Conservation (phyloP, 1,140 invertebrate species). For the Drosophila punjabiensis region DNA sequence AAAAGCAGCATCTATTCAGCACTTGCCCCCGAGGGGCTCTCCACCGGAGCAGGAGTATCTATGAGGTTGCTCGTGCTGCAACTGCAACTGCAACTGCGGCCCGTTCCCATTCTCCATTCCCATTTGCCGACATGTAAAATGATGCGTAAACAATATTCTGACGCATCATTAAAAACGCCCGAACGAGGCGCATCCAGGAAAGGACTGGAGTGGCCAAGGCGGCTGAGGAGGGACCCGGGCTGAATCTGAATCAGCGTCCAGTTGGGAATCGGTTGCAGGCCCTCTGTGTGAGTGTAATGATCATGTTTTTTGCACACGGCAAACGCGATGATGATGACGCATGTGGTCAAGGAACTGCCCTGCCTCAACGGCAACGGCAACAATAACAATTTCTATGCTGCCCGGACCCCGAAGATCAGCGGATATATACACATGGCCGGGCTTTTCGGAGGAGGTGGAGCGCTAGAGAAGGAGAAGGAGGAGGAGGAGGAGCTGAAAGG, state of each 20-base stretch:
- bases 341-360: conserved; percentile 67
- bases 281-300: conserved; percentile 49
- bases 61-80: conserved; percentile 29
- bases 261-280: conserved; percentile 49
- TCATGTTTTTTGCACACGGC: conserved; percentile 66
- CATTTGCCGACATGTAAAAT: conserved; percentile 83
- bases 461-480: not conserved
- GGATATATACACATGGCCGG: conserved; percentile 11
- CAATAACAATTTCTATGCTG: conserved; percentile 79
- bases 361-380: conserved; percentile 63
- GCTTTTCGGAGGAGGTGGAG: not conserved
- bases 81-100: conserved; percentile 10
- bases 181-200: conserved; percentile 62
- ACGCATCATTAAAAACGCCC: conserved; percentile 83
- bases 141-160: conserved; percentile 84
- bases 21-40: conserved; percentile 15
- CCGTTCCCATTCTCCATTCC: conserved; percentile 20
- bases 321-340: conserved; percentile 81
- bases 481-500: not conserved
- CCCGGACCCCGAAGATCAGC: conserved; percentile 37
- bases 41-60: conserved; percentile 18
- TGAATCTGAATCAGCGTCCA: conserved; percentile 61
- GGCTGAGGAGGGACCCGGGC: not conserved
- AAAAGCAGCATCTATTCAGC: conserved; percentile 46
- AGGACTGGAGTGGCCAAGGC: not conserved